phyloP scores from a whole-genome alignment of 2,888 invertebrate species.

The Lochmaea crataegi region DNA sequence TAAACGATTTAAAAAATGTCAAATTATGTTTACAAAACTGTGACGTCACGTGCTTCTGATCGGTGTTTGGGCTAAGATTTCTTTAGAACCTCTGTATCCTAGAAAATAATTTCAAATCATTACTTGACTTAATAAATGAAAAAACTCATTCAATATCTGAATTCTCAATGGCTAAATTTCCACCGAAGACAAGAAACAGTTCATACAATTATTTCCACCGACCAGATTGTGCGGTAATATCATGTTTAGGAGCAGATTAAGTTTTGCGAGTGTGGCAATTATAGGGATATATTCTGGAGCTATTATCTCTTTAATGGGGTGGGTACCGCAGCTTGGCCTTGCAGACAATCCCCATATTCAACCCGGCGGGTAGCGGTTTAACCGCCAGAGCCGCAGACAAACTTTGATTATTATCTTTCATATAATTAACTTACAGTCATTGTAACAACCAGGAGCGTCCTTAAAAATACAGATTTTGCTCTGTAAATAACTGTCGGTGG shows the following conservation, averaged over 20 bases:
- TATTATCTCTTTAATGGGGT: constrained; percentile 58
- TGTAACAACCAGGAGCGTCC: too few relatives aligned
- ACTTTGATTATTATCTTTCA: constrained; percentile 57
- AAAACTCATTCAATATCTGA: too few relatives aligned
- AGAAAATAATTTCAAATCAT: too few relatives aligned
- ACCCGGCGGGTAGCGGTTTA: constrained; percentile 57
- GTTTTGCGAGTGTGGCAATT: constrained; percentile 57
- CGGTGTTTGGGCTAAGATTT: too few relatives aligned
- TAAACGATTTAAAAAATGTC: too few relatives aligned
- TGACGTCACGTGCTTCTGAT: too few relatives aligned
- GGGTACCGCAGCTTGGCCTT: constrained; percentile 57
- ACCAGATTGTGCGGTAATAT: constrained; percentile 44
- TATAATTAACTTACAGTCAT: neutral
- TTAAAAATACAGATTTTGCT: neutral
- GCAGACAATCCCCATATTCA: constrained; percentile 51
- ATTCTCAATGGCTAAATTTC: neutral
- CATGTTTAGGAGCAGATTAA: constrained; percentile 52
- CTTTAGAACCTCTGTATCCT: too few relatives aligned
- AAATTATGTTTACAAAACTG: too few relatives aligned
- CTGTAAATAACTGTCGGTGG: constrained; percentile 44
- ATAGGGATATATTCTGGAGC: constrained; percentile 58
- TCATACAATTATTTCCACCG: constrained; percentile 27
- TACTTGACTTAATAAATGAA: too few relatives aligned
- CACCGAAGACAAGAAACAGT: neutral
- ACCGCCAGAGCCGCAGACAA: constrained; percentile 58